A percentile compares a stretch with the other conserved stretches of the same genome.
phyloP scores from a whole-genome alignment of 2,113 vertebrate genomes.

The Rhinoptilus africanus region DNA sequence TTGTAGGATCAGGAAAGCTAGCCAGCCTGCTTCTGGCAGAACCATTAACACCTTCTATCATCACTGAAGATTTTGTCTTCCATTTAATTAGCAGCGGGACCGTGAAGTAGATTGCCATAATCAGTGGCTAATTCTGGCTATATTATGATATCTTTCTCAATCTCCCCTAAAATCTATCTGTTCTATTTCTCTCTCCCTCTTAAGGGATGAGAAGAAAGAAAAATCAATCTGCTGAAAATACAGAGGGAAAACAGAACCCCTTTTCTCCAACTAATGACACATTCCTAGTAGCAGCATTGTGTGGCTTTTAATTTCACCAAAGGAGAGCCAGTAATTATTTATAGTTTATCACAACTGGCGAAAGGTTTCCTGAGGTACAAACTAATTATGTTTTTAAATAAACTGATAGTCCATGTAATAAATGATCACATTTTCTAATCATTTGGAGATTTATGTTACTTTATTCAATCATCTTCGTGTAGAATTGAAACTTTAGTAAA shows the following conservation, averaged over 20 bases:
- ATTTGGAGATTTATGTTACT: constrained; percentile 56
- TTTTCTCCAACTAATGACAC: constrained; percentile 32
- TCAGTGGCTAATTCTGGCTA: not conserved
- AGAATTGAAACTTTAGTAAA: constrained; percentile 50
- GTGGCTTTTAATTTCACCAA: constrained; percentile 64
- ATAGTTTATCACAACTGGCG: constrained; percentile 57
- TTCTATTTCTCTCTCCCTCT: not conserved
- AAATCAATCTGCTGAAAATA: constrained; percentile 20
- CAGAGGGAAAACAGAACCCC: not conserved
- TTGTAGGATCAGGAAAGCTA: not conserved
- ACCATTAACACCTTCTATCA: not conserved
- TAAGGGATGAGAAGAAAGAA: constrained; percentile 9
- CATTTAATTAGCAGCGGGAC: not conserved
- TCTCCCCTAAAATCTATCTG: not conserved
- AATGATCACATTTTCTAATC: constrained; percentile 64
- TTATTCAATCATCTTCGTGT: constrained; percentile 26
- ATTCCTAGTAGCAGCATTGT: constrained; percentile 8
- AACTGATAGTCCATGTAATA: constrained; percentile 67
- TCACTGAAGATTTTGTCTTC: not conserved
- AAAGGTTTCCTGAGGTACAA: constrained; percentile 60
- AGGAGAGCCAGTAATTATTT: constrained; percentile 63
- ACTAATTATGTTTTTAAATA: constrained; percentile 71
- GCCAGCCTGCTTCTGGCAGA: not conserved
- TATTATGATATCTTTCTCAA: not conserved
- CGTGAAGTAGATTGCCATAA: not conserved